Evolutionary conservation across 2,797 vertebrate species (phyloP), one percentile per base, ranked within the genome.

Genomic region (Muscicapa striata): DNA sequence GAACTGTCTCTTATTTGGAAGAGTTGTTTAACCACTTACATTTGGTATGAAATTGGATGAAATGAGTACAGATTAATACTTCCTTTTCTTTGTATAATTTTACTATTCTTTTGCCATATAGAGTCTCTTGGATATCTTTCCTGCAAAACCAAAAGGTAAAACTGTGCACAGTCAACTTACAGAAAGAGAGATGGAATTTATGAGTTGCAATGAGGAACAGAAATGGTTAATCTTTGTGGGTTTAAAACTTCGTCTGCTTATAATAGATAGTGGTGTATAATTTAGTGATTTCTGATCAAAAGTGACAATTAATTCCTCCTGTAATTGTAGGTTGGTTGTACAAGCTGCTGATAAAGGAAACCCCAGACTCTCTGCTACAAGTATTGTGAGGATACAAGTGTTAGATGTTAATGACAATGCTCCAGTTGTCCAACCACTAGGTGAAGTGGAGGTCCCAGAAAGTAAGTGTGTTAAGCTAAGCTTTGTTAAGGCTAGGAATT

Each of bases 331-430:
- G 94, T 97, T 99, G 96, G 96, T 98, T 94, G 95, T 99, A 74
- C 98, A 98, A 97, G 99, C 98, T 49, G 86, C 97, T 91, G 99
- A 99, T 97, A 98, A 96, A 96, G 99, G 99, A 94, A 98, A 96
- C n/a, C 99, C 98, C 89, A 96, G 97, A 3, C 98, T 98, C 97
- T 99, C 98, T 90, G 96, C 97, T 85, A 99, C 98, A 11, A 76
- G 97, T 89, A 93, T 96, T 49, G 77, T 99, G 92, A 97, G 94
- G 91, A 97, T 99, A 94, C 98, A 98, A 52, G 98, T 99, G 87
- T 97, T 98, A 75, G 99, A 99, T 55, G 70, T 98, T 92, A 99
- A 99, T 74, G 99, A 99, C 97, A 99, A 99, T n/a, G 97, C 97
- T 63, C 99, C 99, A 2, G 68, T 95, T 85, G 97, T 99, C 67